Percentiles rank a stretch among this genome's conserved stretches.
Evolutionary conservation across 2,888 invertebrate genomes (phyloP).

Genomic region (Diachrysia chrysitis): DNA sequence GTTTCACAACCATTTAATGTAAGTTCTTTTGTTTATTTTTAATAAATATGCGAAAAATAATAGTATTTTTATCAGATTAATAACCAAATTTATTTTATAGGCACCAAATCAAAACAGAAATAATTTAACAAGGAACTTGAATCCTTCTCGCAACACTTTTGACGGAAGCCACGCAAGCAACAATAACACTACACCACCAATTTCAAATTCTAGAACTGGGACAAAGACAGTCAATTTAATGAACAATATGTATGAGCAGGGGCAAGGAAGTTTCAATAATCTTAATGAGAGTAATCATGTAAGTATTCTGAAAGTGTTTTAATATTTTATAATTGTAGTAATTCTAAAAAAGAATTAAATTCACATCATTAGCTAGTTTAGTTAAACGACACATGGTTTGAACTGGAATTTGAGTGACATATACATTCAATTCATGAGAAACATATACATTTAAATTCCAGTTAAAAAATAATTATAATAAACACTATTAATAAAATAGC

Average conservation of each 20-base stretch:
- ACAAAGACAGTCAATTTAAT: constrained; percentile 85
- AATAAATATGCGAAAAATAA: background rate
- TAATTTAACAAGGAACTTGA: constrained; percentile 83
- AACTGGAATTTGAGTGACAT: no score
- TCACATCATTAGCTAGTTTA: no score
- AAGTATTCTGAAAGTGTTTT: constrained; percentile 53
- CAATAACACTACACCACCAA: constrained; percentile 77
- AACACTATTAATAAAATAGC: background rate
- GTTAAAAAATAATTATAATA: background rate
- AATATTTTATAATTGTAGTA: background rate
- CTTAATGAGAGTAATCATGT: constrained; percentile 83
- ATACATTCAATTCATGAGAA: no score
- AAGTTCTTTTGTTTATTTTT: constrained; percentile 59
- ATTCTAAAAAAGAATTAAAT: background rate
- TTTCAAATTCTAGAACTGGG: constrained; percentile 75
- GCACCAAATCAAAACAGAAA: constrained; percentile 83
- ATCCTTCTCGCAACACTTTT: constrained; percentile 83
- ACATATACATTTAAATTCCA: no score
- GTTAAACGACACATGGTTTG: background rate
- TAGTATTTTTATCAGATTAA: no score
- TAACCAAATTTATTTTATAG: constrained; percentile 67
- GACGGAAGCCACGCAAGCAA: constrained; percentile 79
- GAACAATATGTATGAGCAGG: constrained; percentile 86
- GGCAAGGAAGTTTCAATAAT: constrained; percentile 81
- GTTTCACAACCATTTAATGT: constrained; percentile 84